Base-by-base conservation (phyloP, 2,888 invertebrate species). In the Eupeodes latifasciatus region DNA sequence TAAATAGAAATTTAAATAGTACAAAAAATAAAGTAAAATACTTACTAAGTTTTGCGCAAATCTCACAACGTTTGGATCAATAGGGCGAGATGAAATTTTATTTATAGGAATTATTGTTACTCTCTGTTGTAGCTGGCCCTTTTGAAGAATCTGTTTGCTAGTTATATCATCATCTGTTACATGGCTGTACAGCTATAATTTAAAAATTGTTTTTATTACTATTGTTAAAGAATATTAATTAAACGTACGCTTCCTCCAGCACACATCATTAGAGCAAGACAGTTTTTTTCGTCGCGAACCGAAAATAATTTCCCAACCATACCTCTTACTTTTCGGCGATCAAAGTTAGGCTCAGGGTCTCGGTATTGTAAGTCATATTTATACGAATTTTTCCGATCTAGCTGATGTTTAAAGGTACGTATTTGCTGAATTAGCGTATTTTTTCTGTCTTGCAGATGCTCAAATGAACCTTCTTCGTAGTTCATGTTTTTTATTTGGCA, bases 61-160 rank as follows among this genome's bases (percentile, higher is more conserved):
- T 49, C 94, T 93, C 11, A 98, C 93, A 0, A 94, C 95, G 44
- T 93, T 92, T 0, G 92, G 90, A 90, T 96, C 95, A 89, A 99
- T 96, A 82, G 94, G 92, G 88, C 94, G 93, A 0, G 95, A 95
- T 44, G 94, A 93, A 90, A 99, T 98, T 94, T 98, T 97, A 94
- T 98, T 98, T 90, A 99, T 95, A 34, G 99, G 99, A 85, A 99
- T 97, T 92, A 99, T 96, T 78, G 98, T 99, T 76, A 96, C 96
- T 81, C 98, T 95, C 19, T 95, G 94, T 92, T 96, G 96, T 83
- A 99, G 94, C 90, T 96, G 95, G 0, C 98, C 98, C 85, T 95
- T 95, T 93, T 98, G 95, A 79, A 99, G 94, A 88, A 99, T 94
- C 92, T 96, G 95, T 93, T 98, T 98, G 91, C 97, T 96, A 0